phyloP scores from a whole-genome alignment of 2,113 vertebrate species.

The Paramisgurnus dabryanus region DNA sequence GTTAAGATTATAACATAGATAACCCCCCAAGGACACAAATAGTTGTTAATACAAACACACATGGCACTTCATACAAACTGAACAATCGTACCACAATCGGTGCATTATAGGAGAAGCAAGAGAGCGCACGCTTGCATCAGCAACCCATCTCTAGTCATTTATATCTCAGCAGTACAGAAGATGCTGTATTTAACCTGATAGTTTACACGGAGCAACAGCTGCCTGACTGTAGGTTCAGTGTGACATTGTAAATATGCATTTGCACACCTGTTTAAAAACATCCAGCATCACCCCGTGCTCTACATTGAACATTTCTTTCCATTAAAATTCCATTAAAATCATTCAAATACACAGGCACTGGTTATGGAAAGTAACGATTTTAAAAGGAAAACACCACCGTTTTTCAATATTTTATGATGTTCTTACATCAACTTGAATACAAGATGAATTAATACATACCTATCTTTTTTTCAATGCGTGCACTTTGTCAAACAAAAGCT shows the following conservation, averaged over 20 bases:
- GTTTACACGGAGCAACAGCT: not conserved
- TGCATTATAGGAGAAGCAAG: not conserved
- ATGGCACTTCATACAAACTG: not conserved
- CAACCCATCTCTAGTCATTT: not conserved
- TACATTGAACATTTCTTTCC: too few relatives aligned
- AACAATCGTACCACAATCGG: not conserved
- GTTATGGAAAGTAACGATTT: too few relatives aligned
- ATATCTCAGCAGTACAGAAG: constrained; percentile 5
- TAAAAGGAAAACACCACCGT: too few relatives aligned
- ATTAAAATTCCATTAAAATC: too few relatives aligned
- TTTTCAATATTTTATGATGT: too few relatives aligned
- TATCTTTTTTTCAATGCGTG: too few relatives aligned
- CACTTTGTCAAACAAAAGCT: too few relatives aligned
- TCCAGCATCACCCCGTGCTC: too few relatives aligned
- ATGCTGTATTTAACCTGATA: not conserved
- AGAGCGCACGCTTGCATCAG: not conserved
- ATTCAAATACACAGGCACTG: too few relatives aligned
- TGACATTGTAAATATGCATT: not conserved
- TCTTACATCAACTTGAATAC: too few relatives aligned
- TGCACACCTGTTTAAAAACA: constrained; percentile 1
- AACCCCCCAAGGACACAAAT: constrained; percentile 1
- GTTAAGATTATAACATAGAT: not conserved
- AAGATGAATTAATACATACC: too few relatives aligned
- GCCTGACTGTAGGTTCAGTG: not conserved
- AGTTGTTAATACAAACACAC: not conserved